Conservation (phyloP, 2,113 vertebrate species). For the Otus sunia region DNA sequence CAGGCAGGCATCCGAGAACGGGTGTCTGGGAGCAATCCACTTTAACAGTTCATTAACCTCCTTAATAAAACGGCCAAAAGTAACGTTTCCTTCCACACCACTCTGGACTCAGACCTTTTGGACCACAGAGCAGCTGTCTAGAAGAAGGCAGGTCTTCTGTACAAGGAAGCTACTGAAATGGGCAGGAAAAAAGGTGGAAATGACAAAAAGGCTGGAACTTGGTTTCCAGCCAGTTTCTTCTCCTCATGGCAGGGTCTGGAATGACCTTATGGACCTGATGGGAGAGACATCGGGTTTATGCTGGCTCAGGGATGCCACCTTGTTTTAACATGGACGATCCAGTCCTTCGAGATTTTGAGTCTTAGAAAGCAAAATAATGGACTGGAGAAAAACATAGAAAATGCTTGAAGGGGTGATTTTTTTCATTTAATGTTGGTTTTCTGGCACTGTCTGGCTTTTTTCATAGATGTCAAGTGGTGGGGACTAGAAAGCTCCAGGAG, state of each 20-base stretch:
- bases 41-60: neutral
- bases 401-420: neutral
- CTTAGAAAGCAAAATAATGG: neutral
- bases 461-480: neutral
- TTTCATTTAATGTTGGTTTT: neutral
- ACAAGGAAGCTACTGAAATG: neutral
- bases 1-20: neutral
- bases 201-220: neutral
- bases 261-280: neutral
- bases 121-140: neutral
- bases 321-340: neutral
- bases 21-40: neutral
- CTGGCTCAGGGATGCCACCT: neutral
- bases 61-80: neutral
- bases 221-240: neutral
- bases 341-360: neutral
- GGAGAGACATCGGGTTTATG: fast-evolving
- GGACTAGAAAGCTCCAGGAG: neutral
- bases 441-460: neutral
- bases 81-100: neutral
- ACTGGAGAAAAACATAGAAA: neutral
- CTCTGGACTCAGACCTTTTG: neutral
- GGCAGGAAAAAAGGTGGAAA: neutral
- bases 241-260: no score
- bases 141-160: neutral